These are phyloP conservation scores for Latrodectus geometricus DNA, from an alignment of 1,140 invertebrate genomes.

Conservation along the genomic window DNA sequence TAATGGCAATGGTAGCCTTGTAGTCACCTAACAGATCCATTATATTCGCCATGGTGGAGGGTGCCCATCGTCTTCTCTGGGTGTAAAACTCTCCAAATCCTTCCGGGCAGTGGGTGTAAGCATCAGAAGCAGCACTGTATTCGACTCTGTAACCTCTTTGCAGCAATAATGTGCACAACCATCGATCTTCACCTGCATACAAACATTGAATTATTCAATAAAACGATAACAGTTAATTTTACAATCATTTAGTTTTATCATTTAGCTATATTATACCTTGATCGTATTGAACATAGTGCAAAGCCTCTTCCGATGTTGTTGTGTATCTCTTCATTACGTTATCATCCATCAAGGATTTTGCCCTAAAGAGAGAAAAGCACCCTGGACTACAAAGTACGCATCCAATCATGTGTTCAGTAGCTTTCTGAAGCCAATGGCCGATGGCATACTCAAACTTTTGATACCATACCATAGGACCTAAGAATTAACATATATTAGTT, in stretches of 20 bases:
- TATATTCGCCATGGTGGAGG: conserved; percentile 78
- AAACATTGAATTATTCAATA: too few relatives aligned
- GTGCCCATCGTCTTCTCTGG: conserved; percentile 76
- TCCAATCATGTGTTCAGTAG: conserved; percentile 97
- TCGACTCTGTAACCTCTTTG: conserved; percentile 77
- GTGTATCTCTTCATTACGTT: conserved; percentile 76
- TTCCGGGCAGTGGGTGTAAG: conserved; percentile 77
- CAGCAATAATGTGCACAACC: conserved; percentile 76
- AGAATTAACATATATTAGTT: neutral
- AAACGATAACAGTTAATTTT: too few relatives aligned
- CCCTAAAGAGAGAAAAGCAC: conserved; percentile 97
- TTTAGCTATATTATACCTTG: too few relatives aligned
- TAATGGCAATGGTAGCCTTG: conserved; percentile 72
- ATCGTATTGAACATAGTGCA: conserved; percentile 76
- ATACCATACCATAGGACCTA: conserved; percentile 98
- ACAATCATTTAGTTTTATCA: too few relatives aligned
- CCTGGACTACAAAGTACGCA: conserved; percentile 98
- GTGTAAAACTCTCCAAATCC: conserved; percentile 75
- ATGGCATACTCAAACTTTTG: conserved; percentile 99
- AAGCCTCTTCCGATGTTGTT: conserved; percentile 72
- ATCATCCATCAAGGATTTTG: conserved; percentile 78
- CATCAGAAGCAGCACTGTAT: conserved; percentile 77
- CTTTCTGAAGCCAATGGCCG: conserved; percentile 99
- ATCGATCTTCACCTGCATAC: conserved; percentile 75
- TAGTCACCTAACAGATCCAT: conserved; percentile 74